Conservation (phyloP, 2,888 invertebrate genomes). For the Polietes domitor region DNA sequence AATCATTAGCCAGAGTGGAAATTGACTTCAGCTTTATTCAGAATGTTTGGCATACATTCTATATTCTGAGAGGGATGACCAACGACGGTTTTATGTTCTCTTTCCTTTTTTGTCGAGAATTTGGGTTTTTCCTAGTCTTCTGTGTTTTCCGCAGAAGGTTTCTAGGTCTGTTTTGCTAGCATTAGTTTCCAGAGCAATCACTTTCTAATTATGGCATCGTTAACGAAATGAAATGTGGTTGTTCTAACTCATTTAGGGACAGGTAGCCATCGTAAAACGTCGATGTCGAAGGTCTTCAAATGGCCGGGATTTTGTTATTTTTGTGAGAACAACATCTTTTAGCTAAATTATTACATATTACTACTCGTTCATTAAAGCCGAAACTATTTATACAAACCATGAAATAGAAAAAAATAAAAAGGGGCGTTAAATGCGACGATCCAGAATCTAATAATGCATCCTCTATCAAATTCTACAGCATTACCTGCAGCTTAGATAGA, state of each 20-base stretch:
- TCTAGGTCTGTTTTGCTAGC: constrained; percentile 10
- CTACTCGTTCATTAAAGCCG: no score
- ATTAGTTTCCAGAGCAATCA: constrained; percentile 58
- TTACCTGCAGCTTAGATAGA: no score
- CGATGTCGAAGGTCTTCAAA: no score
- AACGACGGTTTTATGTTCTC: constrained; percentile 13
- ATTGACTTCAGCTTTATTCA: constrained; percentile 23
- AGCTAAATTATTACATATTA: no score
- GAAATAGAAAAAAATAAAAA: no score
- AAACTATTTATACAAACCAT: no score
- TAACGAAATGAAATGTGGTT: constrained; percentile 13
- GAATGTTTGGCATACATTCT: background rate
- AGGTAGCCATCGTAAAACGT: background rate
- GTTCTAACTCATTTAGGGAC: background rate
- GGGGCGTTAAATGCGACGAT: no score
- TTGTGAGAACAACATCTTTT: no score
- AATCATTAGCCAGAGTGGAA: constrained; percentile 21
- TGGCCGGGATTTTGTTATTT: no score
- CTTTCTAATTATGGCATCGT: constrained; percentile 64
- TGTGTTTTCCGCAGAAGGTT: background rate
- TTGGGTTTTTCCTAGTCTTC: background rate
- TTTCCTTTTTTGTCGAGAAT: constrained; percentile 16
- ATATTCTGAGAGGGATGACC: constrained; percentile 5
- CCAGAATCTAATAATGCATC: no score
- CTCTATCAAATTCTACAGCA: no score